Conservation (phyloP, 1,140 invertebrate species). For the Maconellicoccus hirsutus region DNA sequence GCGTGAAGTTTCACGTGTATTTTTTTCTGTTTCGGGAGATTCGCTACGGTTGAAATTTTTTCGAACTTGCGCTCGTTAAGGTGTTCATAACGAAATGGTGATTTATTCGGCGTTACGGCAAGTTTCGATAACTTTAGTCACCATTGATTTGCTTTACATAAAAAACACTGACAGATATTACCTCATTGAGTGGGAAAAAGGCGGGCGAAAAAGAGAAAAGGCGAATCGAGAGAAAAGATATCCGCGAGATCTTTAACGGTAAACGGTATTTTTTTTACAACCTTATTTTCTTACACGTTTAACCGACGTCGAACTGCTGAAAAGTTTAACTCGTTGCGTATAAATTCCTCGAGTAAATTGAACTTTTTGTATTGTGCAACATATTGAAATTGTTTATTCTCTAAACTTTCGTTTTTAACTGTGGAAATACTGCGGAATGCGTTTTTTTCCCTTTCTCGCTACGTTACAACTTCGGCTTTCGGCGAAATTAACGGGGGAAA, state of each 20-base stretch:
- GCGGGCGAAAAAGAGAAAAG: not conserved
- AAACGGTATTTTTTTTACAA: constrained; percentile 10
- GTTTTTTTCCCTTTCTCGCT: not conserved
- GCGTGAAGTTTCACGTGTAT: too few species aligned
- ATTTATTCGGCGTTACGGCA: not conserved
- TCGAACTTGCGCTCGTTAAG: not conserved
- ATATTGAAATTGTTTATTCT: constrained; percentile 10
- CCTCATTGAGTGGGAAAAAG: not conserved
- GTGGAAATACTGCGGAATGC: not conserved
- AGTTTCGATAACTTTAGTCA: not conserved
- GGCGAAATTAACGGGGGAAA: not conserved
- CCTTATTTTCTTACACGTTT: constrained; percentile 9
- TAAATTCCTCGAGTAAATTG: constrained; percentile 4
- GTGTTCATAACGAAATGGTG: not conserved
- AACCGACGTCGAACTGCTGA: constrained; percentile 2
- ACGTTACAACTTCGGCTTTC: not conserved
- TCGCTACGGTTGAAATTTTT: too few species aligned
- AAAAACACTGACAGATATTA: not conserved
- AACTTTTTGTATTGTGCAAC: constrained; percentile 9
- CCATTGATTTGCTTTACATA: constrained; percentile 9
- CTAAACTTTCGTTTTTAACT: not conserved
- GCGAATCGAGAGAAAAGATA: not conserved
- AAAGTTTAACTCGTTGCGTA: constrained; percentile 3
- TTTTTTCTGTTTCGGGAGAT: too few species aligned
- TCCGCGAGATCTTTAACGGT: constrained; percentile 7